A percentile compares a stretch with the other conserved stretches of the same genome.
Evolutionary conservation across 1,140 invertebrate species (phyloP).

Genomic region (Venturia canescens): DNA sequence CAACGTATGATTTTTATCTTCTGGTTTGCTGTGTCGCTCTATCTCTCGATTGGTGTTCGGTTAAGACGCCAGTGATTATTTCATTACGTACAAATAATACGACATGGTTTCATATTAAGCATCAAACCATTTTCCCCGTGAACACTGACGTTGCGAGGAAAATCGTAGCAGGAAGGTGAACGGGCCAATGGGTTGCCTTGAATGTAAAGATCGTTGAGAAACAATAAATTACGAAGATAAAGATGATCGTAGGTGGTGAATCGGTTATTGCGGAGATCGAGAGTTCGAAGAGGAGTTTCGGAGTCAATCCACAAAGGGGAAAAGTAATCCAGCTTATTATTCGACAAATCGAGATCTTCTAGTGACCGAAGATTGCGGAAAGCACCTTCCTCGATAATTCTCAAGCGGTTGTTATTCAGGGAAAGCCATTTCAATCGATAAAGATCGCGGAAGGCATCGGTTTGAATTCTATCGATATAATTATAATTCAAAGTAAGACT

Average conservation of each 20-base stretch:
- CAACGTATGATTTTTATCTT: too few species aligned
- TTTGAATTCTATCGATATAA: slow-evolving; percentile 54
- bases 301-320: slow-evolving; percentile 60
- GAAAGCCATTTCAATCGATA: slow-evolving; percentile 57
- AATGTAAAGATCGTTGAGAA: slow-evolving; percentile 59
- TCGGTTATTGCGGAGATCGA: slow-evolving; percentile 65
- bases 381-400: slow-evolving; percentile 56
- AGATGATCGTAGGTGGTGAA: slow-evolving; percentile 65
- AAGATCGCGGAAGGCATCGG: slow-evolving; percentile 54
- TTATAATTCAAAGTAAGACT: slow-evolving; percentile 66
- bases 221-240: slow-evolving; percentile 54
- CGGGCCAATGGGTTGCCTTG: slow-evolving; percentile 60
- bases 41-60: too few species aligned
- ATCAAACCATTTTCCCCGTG: slow-evolving; percentile 58
- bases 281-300: slow-evolving; percentile 55
- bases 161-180: slow-evolving; percentile 48
- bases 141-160: slow-evolving; percentile 56
- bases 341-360: slow-evolving; percentile 66
- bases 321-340: slow-evolving; percentile 65
- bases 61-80: too few species aligned
- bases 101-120: slow-evolving; percentile 49
- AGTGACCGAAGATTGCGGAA: slow-evolving; percentile 59
- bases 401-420: slow-evolving; percentile 64
- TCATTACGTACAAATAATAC: too few species aligned
- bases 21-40: too few species aligned